Evolutionary conservation across 2,113 vertebrate species (phyloP), one percentile per base, ranked within the genome.

Genomic region (Cervus canadensis): DNA sequence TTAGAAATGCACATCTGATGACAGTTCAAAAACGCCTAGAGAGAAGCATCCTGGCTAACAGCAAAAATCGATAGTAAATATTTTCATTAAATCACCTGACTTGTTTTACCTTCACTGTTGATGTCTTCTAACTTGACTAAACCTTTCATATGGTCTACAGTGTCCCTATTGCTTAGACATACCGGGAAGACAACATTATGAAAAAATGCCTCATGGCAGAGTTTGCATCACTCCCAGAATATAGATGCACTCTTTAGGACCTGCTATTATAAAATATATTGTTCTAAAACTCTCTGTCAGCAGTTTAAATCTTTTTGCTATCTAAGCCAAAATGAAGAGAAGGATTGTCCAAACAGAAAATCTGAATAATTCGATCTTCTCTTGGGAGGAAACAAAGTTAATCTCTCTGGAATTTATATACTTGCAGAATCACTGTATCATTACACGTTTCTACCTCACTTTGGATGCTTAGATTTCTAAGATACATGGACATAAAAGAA

Each of bases 311-410:
- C 43, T n/a, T 93, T 94, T 93, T 89, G 19, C 52, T 91, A 25
- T 71, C 5, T 45, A 48, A 94, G 83, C 64, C 71, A 97, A 97
- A 94, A 93, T 71, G 84, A 96, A 97, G 78, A 94, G 71, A 45
- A 78, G 45, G 25, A 59, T 25, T 89, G 56, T 56, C n/a, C 82
- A 79, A 84, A 96, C 14, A 97, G 81, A 92, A 95, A 89, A 95
- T 67, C 83, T 92, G 79, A 97, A 92, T 93, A 97, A 98, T 97
- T 96, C 17, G 89, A 71, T 59, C 10, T 7, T 97, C 56, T 83
- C 87, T 83, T 85, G 54, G 90, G 56, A 97, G n/a, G 79, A 95
- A 87, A 81, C 87, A 89, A 45, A 91, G 48, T 78, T 88, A 83
- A 89, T 89, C 16, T 89, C 40, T 56, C 28, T 90, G 60, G 19